Evolutionary conservation across 2,113 vertebrate genomes (phyloP).

Genomic region (Sylvietta virens): DNA sequence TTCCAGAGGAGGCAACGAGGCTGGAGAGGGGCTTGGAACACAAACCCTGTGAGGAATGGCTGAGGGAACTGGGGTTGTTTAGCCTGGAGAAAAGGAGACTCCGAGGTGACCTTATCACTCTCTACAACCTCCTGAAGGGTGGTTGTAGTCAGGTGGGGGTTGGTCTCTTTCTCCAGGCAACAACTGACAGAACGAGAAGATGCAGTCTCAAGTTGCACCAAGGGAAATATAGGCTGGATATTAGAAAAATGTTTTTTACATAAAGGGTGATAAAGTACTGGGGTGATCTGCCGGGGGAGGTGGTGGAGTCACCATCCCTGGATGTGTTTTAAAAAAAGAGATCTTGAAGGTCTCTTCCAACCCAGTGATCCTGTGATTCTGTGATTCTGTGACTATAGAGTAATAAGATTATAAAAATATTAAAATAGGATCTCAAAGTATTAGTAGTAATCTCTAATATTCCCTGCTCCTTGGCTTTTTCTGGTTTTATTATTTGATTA

Average conservation of each 20-base stretch:
- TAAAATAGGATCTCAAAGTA: background rate
- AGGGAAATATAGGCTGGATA: background rate
- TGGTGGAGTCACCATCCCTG: background rate
- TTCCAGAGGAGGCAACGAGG: background rate
- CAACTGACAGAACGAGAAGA: background rate
- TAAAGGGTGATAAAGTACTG: background rate
- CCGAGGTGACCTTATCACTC: no score
- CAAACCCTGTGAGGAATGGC: rapidly evolving
- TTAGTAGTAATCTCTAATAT: background rate
- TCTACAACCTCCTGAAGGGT: background rate
- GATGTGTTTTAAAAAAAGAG: background rate
- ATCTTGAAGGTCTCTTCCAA: background rate
- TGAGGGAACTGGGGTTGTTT: background rate
- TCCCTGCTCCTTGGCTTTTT: background rate
- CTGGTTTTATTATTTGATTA: background rate
- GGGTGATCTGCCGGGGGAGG: background rate
- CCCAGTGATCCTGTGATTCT: background rate
- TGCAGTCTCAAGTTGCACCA: rapidly evolving
- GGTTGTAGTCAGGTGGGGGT: rapidly evolving
- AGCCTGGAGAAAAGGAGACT: background rate
- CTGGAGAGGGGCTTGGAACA: background rate
- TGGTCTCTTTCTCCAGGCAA: no score
- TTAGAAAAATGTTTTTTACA: background rate
- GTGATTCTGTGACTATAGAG: background rate
- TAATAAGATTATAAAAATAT: background rate